Conservation (phyloP, 2,888 invertebrate genomes). For the Meloe dianella region DNA sequence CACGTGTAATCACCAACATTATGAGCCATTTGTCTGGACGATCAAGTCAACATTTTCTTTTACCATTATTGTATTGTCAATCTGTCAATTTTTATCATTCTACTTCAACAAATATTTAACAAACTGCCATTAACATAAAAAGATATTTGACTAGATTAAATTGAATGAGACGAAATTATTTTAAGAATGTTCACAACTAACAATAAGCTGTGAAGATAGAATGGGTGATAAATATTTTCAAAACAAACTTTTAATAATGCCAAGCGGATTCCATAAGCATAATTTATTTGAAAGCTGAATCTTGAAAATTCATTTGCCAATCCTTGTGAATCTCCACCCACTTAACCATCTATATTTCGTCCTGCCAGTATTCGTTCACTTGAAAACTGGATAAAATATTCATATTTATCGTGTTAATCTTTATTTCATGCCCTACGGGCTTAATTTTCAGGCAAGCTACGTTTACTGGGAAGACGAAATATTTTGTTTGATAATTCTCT, state of each 20-base stretch:
- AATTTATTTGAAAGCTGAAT: conserved; percentile 8
- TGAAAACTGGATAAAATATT: not conserved
- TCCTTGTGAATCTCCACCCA: not conserved
- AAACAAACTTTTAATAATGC: conserved; percentile 15
- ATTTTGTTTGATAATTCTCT: not conserved
- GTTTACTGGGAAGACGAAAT: not conserved
- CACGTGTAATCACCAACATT: conserved; percentile 15
- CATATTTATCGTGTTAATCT: conserved; percentile 2
- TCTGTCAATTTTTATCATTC: not conserved
- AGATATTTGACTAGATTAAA: not conserved
- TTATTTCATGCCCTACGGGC: not conserved
- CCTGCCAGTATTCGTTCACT: not conserved
- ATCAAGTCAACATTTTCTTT: not conserved
- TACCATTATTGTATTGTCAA: conserved; percentile 8
- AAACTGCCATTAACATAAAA: not conserved
- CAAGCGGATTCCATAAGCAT: conserved; percentile 9
- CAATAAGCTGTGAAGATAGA: not conserved
- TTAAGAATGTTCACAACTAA: not conserved
- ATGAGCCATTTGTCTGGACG: conserved; percentile 22
- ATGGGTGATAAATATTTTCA: conserved; percentile 10
- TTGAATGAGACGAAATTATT: not conserved
- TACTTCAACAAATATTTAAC: not conserved
- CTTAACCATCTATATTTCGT: not conserved
- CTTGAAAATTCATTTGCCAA: conserved; percentile 10
- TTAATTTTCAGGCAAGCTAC: not conserved